Evolutionary conservation across 2,113 vertebrate genomes (phyloP).

Genomic region (Cettia cetti): DNA sequence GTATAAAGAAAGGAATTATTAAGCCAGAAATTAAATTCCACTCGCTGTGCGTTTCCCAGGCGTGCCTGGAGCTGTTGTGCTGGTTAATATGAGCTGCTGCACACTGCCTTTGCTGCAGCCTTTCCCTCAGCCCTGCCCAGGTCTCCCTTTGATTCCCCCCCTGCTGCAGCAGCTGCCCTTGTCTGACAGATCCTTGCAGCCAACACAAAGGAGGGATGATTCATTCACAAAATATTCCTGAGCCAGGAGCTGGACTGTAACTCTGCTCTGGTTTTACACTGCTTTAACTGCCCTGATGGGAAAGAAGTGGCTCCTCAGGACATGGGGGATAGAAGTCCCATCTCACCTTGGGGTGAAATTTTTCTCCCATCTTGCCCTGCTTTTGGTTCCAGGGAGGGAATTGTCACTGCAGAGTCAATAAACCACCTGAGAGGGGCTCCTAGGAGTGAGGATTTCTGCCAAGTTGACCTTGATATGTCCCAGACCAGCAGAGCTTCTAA

Average conservation of each 20-base stretch:
- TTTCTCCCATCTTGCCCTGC: background rate
- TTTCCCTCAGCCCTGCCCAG: background rate
- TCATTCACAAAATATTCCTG: background rate
- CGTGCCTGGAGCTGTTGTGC: background rate
- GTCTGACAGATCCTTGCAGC: background rate
- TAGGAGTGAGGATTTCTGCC: background rate
- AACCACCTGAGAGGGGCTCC: background rate
- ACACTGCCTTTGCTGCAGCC: background rate
- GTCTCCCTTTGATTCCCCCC: background rate
- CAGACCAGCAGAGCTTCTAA: background rate
- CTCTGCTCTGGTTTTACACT: background rate
- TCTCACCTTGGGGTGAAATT: background rate
- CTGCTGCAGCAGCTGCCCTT: background rate
- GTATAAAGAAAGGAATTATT: constrained; percentile 31
- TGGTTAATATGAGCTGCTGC: background rate
- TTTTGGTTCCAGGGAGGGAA: background rate
- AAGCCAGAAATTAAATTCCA: constrained; percentile 37
- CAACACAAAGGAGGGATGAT: background rate
- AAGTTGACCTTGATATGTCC: background rate
- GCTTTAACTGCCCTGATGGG: background rate
- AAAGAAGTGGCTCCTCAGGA: background rate
- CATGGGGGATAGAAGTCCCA: background rate
- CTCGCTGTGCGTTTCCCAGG: background rate
- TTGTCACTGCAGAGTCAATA: background rate
- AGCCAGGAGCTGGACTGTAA: background rate